Base-by-base conservation (phyloP, 2,113 vertebrate genomes). In the Ophiodon elongatus region DNA sequence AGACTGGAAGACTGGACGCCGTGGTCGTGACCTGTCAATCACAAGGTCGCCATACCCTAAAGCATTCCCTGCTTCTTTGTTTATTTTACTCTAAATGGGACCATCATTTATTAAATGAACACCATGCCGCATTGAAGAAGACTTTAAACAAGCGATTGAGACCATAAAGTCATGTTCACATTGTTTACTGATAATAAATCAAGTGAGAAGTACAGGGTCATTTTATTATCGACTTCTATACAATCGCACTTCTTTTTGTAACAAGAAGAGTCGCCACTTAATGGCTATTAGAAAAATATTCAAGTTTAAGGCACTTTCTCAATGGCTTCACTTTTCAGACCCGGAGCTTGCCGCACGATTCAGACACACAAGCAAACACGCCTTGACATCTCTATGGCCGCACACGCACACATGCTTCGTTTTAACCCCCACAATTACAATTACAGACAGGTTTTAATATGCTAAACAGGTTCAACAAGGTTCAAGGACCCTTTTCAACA, bases 371-470 rank as follows among this genome's bases (percentile, higher is more conserved):
- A 67, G 57, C 64, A 39, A 73, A 73, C 39, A 63, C n/a, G 31
- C 27, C 9, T 29, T 50, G n/a, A 73, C 67, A 59, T 59, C 29
- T 19, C 15, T 13, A 43, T n/a, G 21, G 19, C 29, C 17, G 29
- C 43, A 31, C 25, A 67, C 65, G 43, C 66, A 31, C 43, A 6
- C 8, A 56, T n/a, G 21, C 29, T 50, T 10, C 35, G 43, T 70
- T 57, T 57, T 19, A 75, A 63, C 37, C 31, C 60, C 17, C 33
- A 31, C 45, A 35, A 41, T 45, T 33, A 31, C 45, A 35, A 41
- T 45, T 33, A 74, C 31, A 76, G 39, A 33, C 8, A 17, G 31
- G 35, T 65, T 83, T 75, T 23, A 33, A 82, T 68, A 70, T 21
- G 13, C 29, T 59, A 29, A 41, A 64, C 13, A 57, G 39, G 45